Evolutionary conservation across 1,140 invertebrate species (phyloP).

Genomic region (Dendroctonus ponderosae): DNA sequence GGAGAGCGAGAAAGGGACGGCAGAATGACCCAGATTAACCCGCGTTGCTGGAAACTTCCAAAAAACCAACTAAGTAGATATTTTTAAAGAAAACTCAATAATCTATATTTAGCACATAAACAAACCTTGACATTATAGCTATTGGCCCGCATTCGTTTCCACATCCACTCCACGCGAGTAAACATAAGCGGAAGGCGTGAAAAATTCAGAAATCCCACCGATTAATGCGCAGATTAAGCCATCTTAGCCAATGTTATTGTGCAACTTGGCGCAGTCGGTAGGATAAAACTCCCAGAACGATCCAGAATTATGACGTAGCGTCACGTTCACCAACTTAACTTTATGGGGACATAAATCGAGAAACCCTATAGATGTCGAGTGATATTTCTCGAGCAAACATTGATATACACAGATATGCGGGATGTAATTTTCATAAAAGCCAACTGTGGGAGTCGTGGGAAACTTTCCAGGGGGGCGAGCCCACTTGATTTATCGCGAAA

Average conservation of each 20-base stretch:
- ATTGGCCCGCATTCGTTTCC: no score
- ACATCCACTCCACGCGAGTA: no score
- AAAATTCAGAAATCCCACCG: no score
- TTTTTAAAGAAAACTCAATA: no score
- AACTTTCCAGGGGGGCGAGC: not conserved
- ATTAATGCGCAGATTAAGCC: no score
- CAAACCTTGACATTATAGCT: no score
- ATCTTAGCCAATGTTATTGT: no score
- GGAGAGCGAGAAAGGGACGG: not conserved
- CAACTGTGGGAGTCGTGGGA: not conserved
- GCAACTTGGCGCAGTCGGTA: no score
- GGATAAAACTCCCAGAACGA: not conserved
- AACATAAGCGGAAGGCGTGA: no score
- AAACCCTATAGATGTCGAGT: not conserved
- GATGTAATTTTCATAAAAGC: slow-evolving; percentile 19
- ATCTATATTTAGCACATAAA: no score
- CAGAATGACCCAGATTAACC: not conserved
- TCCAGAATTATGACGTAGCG: not conserved
- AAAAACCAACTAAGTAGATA: not conserved
- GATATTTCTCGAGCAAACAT: slow-evolving; percentile 7
- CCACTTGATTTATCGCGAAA: slow-evolving; percentile 3
- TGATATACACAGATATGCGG: slow-evolving; percentile 6
- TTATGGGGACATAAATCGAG: not conserved
- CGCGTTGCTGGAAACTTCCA: not conserved
- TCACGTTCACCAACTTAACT: slow-evolving; percentile 1